Base-by-base conservation (phyloP, 2,113 vertebrate species). In the Thamnophis sirtalis region DNA sequence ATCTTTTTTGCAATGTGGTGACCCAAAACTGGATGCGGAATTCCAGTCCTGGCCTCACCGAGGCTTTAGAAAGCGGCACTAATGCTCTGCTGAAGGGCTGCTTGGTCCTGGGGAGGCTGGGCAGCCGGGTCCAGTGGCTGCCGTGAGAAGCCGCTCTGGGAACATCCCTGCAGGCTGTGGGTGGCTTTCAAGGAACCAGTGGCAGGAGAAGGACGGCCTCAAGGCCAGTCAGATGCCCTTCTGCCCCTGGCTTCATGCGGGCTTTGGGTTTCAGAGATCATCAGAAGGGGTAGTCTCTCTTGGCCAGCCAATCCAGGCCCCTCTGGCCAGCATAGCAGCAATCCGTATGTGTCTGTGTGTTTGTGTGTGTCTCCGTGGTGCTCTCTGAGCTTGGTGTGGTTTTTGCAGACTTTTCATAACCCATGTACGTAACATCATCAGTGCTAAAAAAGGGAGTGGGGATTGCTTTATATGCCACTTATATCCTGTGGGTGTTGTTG, bases 231-330 rank as follows among this genome's bases (percentile, higher is more conserved):
- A 11, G 38, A 7, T 33, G 53, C 54, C n/a, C 49, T 9, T 5
- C 9, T 38, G 4, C 17, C 33, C 43, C 4, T 22, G 33, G 54
- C 53, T 19, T 5, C 3, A 28, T 28, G 10, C 10, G n/a, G 26
- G 10, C 3, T 24, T 49, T 49, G 1, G 21, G 17, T 73, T 33
- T 73, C 0, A 6, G n/a, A 73, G n/a, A 33, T 3, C 0, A 33
- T 33, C 68, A 0, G 5, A 33, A 33, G 33, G 68, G 38, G 19
- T 80, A 15, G 19, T 80, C n/a, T 38, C 15, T 8, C 5, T 38
- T 0, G 2, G 2, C n/a, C 68, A 19, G 15, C 68, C 15, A 0
- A 38, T 38, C 68, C 38, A 7, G 13, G 1, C n/a, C n/a, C 2
- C 2, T 80, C n/a, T 15, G 38, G 15, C 68, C 26, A 19, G n/a